These are phyloP conservation scores for Anthonomus grandis DNA, from an alignment of 1,140 invertebrate species.

Conservation along the genomic window DNA sequence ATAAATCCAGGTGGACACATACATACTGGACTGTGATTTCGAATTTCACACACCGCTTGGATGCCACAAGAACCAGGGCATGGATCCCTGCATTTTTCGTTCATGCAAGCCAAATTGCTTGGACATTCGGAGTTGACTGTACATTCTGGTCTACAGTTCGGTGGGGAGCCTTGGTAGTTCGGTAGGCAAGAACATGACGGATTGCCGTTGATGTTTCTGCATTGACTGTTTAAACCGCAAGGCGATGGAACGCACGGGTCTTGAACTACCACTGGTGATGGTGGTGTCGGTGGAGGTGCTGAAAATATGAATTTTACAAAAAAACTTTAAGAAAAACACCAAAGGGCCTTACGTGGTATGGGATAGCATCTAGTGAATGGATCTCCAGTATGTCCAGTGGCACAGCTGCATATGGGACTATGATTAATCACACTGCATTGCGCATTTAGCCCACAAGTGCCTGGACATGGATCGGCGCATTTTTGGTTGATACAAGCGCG, in stretches of 20 bases:
- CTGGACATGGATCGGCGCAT: constrained; percentile 62
- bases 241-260: constrained; percentile 73
- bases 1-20: constrained; percentile 56
- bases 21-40: constrained; percentile 62
- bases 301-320: too few species aligned
- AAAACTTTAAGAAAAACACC: background rate
- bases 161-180: constrained; percentile 61
- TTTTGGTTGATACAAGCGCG: constrained; percentile 62
- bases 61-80: constrained; percentile 64
- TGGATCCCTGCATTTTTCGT: constrained; percentile 62
- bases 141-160: constrained; percentile 63
- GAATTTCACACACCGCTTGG: constrained; percentile 58
- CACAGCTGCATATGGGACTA: constrained; percentile 63
- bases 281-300: constrained; percentile 40
- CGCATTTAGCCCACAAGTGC: constrained; percentile 56
- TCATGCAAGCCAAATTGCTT: constrained; percentile 58
- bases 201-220: constrained; percentile 55
- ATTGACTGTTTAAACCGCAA: constrained; percentile 68
- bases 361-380: constrained; percentile 51
- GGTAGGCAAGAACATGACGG: constrained; percentile 60
- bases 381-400: constrained; percentile 56
- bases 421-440: constrained; percentile 61
- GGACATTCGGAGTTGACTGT: constrained; percentile 61
- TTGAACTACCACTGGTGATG: constrained; percentile 41
- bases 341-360: constrained; percentile 37